phyloP scores from a whole-genome alignment of 2,888 invertebrate genomes.

The Endomychus coccineus region DNA sequence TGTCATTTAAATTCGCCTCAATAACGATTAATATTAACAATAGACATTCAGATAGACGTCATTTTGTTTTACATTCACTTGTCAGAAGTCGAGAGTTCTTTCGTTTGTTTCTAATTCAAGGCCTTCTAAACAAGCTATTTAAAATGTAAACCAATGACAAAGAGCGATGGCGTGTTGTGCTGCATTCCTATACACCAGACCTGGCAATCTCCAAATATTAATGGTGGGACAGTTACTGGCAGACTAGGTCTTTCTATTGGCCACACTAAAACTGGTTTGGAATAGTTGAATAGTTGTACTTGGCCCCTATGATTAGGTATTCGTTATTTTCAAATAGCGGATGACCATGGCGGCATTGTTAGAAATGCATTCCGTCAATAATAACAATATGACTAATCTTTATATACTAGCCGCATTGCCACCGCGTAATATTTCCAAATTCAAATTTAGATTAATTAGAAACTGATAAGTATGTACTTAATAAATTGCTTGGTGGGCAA shows the following conservation, averaged over 20 bases:
- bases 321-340: constrained; percentile 1
- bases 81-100: constrained; percentile 9
- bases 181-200: constrained; percentile 23
- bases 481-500: no score
- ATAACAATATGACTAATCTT: no score
- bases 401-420: no score
- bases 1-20: no score
- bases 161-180: constrained; percentile 18
- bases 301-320: constrained; percentile 21
- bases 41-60: no score
- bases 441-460: no score
- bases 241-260: constrained; percentile 24
- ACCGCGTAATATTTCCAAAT: no score
- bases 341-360: no score
- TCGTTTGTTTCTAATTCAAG: constrained; percentile 33
- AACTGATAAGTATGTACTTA: no score
- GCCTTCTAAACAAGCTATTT: constrained; percentile 27
- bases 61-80: constrained; percentile 16
- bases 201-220: constrained; percentile 25
- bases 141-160: constrained; percentile 24
- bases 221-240: constrained; percentile 28
- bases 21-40: no score
- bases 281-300: constrained; percentile 28
- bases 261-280: constrained; percentile 28
- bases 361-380: no score